These are phyloP conservation scores for Crematogaster levior DNA, from an alignment of 2,888 invertebrate species.

Conservation along the genomic window DNA sequence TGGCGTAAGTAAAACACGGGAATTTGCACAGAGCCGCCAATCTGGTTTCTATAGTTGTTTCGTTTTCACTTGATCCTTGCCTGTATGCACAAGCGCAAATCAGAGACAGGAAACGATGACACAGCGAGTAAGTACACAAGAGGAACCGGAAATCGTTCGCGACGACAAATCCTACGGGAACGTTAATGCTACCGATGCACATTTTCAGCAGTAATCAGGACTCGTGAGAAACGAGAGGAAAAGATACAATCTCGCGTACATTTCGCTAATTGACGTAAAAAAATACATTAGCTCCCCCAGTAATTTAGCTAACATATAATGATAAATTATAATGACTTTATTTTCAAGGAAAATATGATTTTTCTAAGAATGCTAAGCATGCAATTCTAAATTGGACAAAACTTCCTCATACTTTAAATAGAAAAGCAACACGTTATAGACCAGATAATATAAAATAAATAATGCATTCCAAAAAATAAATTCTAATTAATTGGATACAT, in stretches of 20 bases:
- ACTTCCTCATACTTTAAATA: not conserved
- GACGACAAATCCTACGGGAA: constrained; percentile 37
- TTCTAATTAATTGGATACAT: not conserved
- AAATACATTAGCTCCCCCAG: not conserved
- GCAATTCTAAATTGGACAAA: not conserved
- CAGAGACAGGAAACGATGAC: constrained; percentile 80
- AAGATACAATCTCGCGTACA: not conserved
- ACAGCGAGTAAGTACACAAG: constrained; percentile 71
- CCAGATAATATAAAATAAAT: not conserved
- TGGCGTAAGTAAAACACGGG: constrained; percentile 28
- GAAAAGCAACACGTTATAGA: not conserved
- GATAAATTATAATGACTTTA: not conserved
- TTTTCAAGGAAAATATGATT: not conserved
- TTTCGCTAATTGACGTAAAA: not conserved
- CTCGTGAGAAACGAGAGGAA: not conserved
- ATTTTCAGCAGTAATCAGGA: constrained; percentile 9
- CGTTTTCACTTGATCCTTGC: constrained; percentile 29
- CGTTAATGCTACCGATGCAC: not conserved
- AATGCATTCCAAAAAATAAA: not conserved
- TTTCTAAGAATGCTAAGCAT: not conserved
- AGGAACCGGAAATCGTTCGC: constrained; percentile 65
- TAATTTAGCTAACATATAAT: not conserved
- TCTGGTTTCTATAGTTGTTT: constrained; percentile 37
- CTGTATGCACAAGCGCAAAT: constrained; percentile 17
- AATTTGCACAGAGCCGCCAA: not conserved